These are phyloP conservation scores for Ectropis crepuscularia DNA, from an alignment of 2,888 invertebrate species.

Conservation along the genomic window DNA sequence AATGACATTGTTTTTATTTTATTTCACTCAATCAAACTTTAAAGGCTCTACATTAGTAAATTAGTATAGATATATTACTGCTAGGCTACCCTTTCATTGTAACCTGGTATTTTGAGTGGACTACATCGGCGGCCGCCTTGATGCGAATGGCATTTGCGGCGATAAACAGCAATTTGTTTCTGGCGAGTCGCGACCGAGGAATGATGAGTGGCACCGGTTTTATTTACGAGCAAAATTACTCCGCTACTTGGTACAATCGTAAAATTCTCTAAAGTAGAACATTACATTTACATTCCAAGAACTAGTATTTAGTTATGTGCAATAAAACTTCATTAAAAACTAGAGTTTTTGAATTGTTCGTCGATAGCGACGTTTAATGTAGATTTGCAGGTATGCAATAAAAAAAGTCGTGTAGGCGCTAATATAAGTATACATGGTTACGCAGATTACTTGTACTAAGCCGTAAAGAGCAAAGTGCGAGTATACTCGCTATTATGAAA, in stretches of 20 bases:
- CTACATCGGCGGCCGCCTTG: conserved; percentile 14
- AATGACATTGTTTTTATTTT: too few species aligned
- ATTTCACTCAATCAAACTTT: too few species aligned
- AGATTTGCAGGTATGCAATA: neutral
- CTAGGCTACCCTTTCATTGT: too few species aligned
- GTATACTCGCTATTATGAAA: too few species aligned
- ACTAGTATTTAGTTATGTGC: conserved; percentile 36
- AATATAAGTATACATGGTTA: too few species aligned
- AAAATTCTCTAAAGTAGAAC: conserved; percentile 31
- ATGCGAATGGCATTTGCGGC: conserved; percentile 29
- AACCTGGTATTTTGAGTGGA: too few species aligned
- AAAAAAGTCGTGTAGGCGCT: too few species aligned
- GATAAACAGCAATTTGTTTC: conserved; percentile 32
- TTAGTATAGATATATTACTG: too few species aligned
- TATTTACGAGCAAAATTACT: conserved; percentile 34
- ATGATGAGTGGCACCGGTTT: conserved; percentile 27
- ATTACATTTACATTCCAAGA: conserved; percentile 41
- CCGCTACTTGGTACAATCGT: conserved; percentile 28
- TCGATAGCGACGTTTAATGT: neutral
- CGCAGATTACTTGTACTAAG: too few species aligned
- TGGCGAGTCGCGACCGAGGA: conserved; percentile 25
- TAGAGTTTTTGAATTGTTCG: conserved; percentile 19
- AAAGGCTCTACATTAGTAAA: too few species aligned
- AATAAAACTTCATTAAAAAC: conserved; percentile 40
- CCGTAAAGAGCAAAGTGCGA: too few species aligned